These are phyloP conservation scores for Sapajus apella DNA, from an alignment of 2,113 vertebrate genomes.

Conservation along the genomic window DNA sequence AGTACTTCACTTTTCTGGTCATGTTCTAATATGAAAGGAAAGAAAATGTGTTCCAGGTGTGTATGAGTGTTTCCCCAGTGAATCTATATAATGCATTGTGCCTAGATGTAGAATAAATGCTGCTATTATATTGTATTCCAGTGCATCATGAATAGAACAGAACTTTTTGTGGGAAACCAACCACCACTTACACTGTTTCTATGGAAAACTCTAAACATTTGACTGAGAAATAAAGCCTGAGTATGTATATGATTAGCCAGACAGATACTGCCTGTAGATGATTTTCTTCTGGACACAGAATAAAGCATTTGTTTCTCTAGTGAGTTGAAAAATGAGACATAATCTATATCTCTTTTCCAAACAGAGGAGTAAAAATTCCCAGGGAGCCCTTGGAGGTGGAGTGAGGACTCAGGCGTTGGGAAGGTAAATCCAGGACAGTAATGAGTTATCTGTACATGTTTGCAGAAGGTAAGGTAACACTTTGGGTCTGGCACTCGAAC, in stretches of 20 bases:
- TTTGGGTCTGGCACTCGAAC: not conserved
- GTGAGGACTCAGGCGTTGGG: not conserved
- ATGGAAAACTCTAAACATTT: not conserved
- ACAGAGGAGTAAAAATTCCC: not conserved
- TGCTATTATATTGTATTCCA: not conserved
- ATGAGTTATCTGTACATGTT: not conserved
- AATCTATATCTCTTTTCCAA: not conserved
- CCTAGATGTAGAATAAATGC: not conserved
- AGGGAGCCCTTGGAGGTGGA: not conserved
- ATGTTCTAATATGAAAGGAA: not conserved
- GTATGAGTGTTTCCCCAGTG: not conserved
- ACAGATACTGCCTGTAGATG: not conserved
- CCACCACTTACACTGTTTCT: not conserved
- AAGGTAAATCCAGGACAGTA: not conserved
- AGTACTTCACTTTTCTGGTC: not conserved
- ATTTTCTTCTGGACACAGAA: not conserved
- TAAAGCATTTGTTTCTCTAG: not conserved
- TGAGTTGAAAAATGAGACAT: not conserved
- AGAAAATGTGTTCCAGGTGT: not conserved
- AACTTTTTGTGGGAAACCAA: not conserved
- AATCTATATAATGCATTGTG: not conserved
- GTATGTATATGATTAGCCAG: not conserved
- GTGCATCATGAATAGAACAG: not conserved
- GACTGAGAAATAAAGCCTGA: conserved; percentile 36
- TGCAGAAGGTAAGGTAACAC: not conserved